Conservation (phyloP, 2,113 vertebrate species). For the Coreoperca whiteheadi region DNA sequence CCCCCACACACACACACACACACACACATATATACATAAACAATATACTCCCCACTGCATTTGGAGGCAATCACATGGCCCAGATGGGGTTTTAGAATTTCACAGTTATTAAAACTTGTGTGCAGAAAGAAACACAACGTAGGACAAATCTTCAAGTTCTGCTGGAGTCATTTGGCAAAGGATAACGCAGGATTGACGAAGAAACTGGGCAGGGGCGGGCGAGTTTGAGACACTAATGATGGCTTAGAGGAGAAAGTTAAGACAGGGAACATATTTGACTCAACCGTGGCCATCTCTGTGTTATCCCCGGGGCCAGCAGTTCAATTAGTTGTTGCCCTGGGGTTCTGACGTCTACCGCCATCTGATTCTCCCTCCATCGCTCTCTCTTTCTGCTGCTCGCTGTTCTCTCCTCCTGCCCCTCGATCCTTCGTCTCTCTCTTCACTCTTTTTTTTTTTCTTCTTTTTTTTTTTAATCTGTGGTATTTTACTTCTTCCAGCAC, state of each 20-base stretch:
- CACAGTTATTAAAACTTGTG: not conserved
- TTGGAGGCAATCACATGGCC: not conserved
- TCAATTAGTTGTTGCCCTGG: constrained; percentile 28
- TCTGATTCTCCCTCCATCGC: not conserved
- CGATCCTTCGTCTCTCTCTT: constrained; percentile 1
- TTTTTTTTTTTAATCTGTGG: no score
- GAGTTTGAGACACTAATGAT: constrained; percentile 35
- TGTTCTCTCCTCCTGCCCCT: not conserved
- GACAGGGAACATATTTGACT: constrained; percentile 31
- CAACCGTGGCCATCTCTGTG: constrained; percentile 1
- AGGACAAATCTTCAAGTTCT: not conserved
- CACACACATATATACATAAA: not conserved
- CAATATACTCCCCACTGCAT: not conserved
- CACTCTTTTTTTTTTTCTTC: not conserved
- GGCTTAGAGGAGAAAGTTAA: constrained; percentile 38
- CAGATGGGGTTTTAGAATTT: not conserved
- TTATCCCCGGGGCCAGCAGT: not conserved
- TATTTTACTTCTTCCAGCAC: not conserved
- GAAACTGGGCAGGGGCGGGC: not conserved
- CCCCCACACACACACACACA: not conserved
- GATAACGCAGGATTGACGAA: constrained; percentile 23
- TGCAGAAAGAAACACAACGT: not conserved
- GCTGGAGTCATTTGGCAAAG: not conserved
- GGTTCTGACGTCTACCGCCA: not conserved
- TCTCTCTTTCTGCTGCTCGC: not conserved